Evolutionary conservation across 2,797 vertebrate species (phyloP), one percentile per base, ranked within the genome.

Genomic region (Gymnoscopelus braueri): DNA sequence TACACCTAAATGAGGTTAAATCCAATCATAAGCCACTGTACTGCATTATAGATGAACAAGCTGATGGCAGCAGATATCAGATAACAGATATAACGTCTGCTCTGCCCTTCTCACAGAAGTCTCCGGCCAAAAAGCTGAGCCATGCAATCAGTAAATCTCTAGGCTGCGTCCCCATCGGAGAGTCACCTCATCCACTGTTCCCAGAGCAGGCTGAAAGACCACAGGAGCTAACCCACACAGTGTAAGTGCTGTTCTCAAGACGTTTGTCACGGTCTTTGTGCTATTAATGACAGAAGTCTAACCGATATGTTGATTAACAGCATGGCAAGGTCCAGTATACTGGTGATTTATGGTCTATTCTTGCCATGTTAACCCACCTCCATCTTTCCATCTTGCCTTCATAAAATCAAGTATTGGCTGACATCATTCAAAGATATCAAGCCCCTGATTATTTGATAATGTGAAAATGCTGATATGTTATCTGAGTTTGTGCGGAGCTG

Each of bases 61-160:
- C 48, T 61, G 32, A 32, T 39, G 48, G 29, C 53, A 13, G 59
- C 44, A 63, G 52, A n/a, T 32, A n/a, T 32, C 51, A 69, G 56
- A 57, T 81, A 71, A 86, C 58, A 2, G 1, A 6, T 6, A 1
- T 55, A 63, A 23, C 74, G 19, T 87, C 68, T 51, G 12, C 72
- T 48, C 32, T n/a, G 39, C 87, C n/a, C 68, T 75, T 77, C 84
- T 83, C 68, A 77, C 94, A 99, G 98, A 99, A 99, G 86, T 99
- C 98, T 14, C 98, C 98, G 3, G 97, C 98, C 64, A 99, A 99
- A 94, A 99, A 99, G 95, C 94, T 99, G 91, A 97, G 96, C 95
- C 98, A 99, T 26, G 98, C 98, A 10, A 98, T 99, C 93, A 98
- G 97, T 78, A 98, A 96, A 80, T 99, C 98, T 3, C 92, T 98